Evolutionary conservation across 2,888 invertebrate genomes (phyloP), one percentile per base, ranked within the genome.

Genomic region (Perizoma affinitatum): DNA sequence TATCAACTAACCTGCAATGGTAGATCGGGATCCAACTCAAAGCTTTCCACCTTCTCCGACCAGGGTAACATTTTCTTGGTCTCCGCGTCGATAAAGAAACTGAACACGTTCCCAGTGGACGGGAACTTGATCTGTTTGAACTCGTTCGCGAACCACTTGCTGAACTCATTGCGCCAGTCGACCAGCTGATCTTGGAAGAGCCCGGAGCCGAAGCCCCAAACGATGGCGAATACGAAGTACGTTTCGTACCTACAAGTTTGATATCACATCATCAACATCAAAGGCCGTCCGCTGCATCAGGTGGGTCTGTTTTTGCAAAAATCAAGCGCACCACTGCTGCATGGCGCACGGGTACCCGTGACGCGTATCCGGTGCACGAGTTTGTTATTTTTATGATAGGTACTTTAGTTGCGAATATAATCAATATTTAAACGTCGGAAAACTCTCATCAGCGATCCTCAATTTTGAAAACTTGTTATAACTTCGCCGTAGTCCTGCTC

Each of bases 161-260:
- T 97, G 83, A 98, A 98, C 80, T 98, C 98, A 71, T 96, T 96
- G 46, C 98, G 94, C 95, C 98, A 97, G 82, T 98, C 98, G 4
- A 96, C 94, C 45, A 97, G 90, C 92, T 98, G 96, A 90, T 98
- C 98, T 93, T 97, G 97, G 85, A 97, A 98, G 59, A 97, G 93
- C 0, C 96, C 95, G 0, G 98, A 97, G 1, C 98, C 98, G 79
- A 98, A 99, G 0, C 98, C 97, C 98, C 98, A 98, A 34, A 98
- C 94, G 56, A 96, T 94, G 38, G 96, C 95, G 82, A 98, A 98
- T 0, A 96, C 97, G 87, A 98, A 99, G 85, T 98, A 98, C 6
- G 96, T 95, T 89, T 99, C 98, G 79, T 97, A 97, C 94, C 94
- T 94, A 65, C 55, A 40, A 63, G 56, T 54, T 51, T 11, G 22